Base-by-base conservation (phyloP, 92 coral and sea anemone genomes). In the Meandrina meandrites region DNA sequence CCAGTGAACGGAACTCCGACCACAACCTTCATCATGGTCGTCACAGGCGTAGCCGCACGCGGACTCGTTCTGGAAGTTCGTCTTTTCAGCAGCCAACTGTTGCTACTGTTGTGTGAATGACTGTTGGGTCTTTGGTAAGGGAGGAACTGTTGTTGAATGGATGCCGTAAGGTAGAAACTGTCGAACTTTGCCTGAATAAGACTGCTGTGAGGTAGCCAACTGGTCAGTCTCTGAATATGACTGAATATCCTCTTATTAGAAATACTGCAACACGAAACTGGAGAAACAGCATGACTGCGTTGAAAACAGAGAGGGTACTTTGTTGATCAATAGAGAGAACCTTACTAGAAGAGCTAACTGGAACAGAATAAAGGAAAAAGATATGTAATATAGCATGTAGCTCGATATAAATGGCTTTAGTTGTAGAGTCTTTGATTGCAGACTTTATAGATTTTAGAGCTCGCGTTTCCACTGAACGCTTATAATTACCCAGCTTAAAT, bases 1-100 rank as follows among this genome's bases (percentile, higher is more conserved):
- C 8, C 5, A 36, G 69, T 1, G 56, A 40, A 48, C 31, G 34
- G 54, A 57, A 12, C 78, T 92, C 40, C 86, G 92, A 16, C 77
- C 92, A 86, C 90, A 90, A 69, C 93, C 88, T 79, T 84, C 94
- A 81, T 89, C 95, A 16, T 85, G 88, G 42, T 93, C 95, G 16
- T 89, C 92, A 6, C 91, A 91, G 71, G 90, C 95, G 31, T 70
- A 86, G 57, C 88, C 95, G 99, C 92, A 78, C 87, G 95, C 91
- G 74, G 0, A 62, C 72, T 18, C 50, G 73, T 0, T 84, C 72
- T 57, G 72, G 87, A 36, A 84, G 79, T 35, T 73, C 80, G 18
- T 84, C 87, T 30, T 68, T 69, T 74, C 87, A 84, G 8, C 87
- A 51, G 30, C 87, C 62, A 53, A 35, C 87, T 56, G 72, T 40